Base-by-base conservation (phyloP, 2,797 vertebrate genomes). In the Amblyopsis hoosieri region DNA sequence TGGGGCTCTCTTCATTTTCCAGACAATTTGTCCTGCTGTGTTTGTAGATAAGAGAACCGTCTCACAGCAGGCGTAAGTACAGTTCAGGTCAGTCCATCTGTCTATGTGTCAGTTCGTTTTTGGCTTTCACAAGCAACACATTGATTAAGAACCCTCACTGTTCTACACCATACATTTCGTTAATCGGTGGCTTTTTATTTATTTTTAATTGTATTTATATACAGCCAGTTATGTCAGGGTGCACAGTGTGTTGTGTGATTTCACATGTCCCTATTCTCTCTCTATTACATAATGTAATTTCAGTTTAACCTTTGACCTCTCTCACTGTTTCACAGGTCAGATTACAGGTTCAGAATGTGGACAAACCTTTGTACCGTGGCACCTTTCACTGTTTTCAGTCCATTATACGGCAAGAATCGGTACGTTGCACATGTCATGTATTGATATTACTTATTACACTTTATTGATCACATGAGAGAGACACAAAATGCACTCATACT, bases 311-410 rank as follows among this genome's bases (percentile, higher is more conserved):
- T 14, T 14, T 12, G n/a, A 48, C 12, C n/a, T 12, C 12, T 1
- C 55, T 82, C 37, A 70, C 5, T 57, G 2, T 84, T 57, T 86
- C 84, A 56, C 88, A 99, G 98, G 98, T 99, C 19, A 93, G 97
- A 54, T 95, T 99, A 3, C 97, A 99, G 91, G 95, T 99, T 57
- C 97, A 99, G 90, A 94, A 78, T 78, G 67, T 85, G n/a, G 92
- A 95, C 63, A 98, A 94, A 82, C 96, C 96, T 37, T 92, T 96
- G 58, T 99, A 99, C 80, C 94, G 93, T 1, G 97, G 98, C 65
- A 99, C 98, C 2, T 67, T 88, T 58, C 98, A 99, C 86, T 99
- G 98, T 79, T 99, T 99, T 89, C 94, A 95, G 88, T 95, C 97
- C 64, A 98, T 99, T 81, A 79, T 98, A 81, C 93, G 89, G 12